Base-by-base conservation (phyloP, 2,888 invertebrate genomes). In the Rhopalosiphum nymphaeae region DNA sequence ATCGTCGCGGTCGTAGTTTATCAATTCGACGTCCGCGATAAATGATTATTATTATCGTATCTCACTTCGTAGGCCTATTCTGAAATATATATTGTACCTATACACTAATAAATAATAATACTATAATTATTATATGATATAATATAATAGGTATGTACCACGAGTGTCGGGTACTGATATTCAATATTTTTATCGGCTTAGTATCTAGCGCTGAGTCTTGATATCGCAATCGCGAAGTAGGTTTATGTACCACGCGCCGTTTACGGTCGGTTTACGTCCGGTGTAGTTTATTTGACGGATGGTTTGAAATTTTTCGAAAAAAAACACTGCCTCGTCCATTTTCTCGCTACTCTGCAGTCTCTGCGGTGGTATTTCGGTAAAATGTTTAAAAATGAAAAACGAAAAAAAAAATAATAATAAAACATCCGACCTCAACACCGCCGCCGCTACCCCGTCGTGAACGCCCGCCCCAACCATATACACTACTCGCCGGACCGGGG, bases 381-480 rank as follows among this genome's bases (percentile, higher is more conserved):
- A 78, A 78, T 78, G 78, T 21, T 78, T 86, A 29, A 85, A 44
- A 44, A 44, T 16, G 85, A 44, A 44, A 85, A 78, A 78, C 78
- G 78, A 78, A 78, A 78, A 78, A 67, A 56, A 78, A 78, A 78
- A 29, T 85, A 85, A 85, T 85, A 85, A 25, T 44, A 49, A 86
- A 29, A 49, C 86, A 86, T 46, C 29, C 86, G 44, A 86, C 46
- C 86, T 49, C 86, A 53, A 78, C 67, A 46, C 78, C 67, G 16
- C 91, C n/a, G n/a, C 29, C 78, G 67, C 91, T 25, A 61, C 91
- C 49, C 49, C 53, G 36, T 49, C 78, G 78, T 78, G 36, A 78
- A 36, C 78, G 78, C 78, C 36, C 78, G 78, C 89, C 46, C 89
- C 53, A 29, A 53, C 56, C 89, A 36, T 46, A 89, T 36, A 78